These are phyloP conservation scores for Otocyon megalotis DNA, from an alignment of 2,113 vertebrate genomes.

Conservation along the genomic window DNA sequence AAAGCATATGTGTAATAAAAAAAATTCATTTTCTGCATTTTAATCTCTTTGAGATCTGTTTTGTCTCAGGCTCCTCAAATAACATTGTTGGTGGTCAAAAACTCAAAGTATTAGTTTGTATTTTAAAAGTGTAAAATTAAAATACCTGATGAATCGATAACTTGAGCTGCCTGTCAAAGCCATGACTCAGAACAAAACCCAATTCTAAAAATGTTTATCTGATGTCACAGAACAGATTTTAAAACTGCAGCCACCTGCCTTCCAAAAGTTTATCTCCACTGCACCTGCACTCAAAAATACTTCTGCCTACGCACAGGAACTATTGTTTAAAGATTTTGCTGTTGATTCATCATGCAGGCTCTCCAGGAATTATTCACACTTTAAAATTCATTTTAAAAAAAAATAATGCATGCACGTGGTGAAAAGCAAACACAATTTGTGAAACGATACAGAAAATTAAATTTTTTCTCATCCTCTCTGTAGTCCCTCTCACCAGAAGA, in stretches of 20 bases:
- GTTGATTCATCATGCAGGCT: constrained; percentile 40
- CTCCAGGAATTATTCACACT: constrained; percentile 67
- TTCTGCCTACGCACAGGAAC: constrained; percentile 63
- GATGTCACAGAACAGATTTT: constrained; percentile 60
- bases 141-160: constrained; percentile 4
- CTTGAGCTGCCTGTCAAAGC: background rate
- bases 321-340: constrained; percentile 66
- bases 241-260: constrained; percentile 54
- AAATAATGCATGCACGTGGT: background rate
- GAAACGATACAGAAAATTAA: background rate
- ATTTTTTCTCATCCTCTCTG: background rate
- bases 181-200: constrained; percentile 22
- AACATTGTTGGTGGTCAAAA: constrained; percentile 47
- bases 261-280: constrained; percentile 41
- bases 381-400: constrained; percentile 5
- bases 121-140: constrained; percentile 62
- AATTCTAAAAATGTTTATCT: constrained; percentile 51
- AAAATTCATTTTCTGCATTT: background rate
- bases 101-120: constrained; percentile 17
- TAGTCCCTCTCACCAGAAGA: background rate
- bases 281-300: constrained; percentile 48
- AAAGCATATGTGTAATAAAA: background rate
- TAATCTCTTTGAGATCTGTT: background rate
- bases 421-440: constrained; percentile 10
- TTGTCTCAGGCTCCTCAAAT: constrained; percentile 37